Evolutionary conservation across 2,797 vertebrate genomes (phyloP).

Genomic region (Menidia menidia): DNA sequence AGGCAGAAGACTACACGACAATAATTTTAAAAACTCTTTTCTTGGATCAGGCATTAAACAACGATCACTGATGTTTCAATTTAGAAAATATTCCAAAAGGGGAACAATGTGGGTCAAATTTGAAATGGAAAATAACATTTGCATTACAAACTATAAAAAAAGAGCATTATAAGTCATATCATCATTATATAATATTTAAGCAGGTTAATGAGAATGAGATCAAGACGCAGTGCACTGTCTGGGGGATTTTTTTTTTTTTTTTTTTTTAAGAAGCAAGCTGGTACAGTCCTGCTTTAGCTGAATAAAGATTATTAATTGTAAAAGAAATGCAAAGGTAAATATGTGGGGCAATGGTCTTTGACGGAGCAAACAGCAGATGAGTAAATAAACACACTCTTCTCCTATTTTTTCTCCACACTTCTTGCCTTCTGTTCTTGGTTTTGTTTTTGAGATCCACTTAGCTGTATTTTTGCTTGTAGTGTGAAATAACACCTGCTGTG

Average conservation of each 20-base stretch:
- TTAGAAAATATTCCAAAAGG: no score
- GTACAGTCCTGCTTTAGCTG: background rate
- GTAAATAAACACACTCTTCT: background rate
- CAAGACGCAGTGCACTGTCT: background rate
- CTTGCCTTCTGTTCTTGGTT: slow-evolving; percentile 10
- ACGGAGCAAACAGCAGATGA: background rate
- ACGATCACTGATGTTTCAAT: no score
- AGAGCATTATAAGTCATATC: no score
- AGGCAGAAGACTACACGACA: no score
- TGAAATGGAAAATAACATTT: background rate
- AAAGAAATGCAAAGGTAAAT: slow-evolving; percentile 17
- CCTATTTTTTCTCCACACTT: background rate
- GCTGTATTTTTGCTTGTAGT: background rate
- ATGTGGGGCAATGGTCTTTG: background rate
- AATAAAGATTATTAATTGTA: background rate
- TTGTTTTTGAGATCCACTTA: background rate
- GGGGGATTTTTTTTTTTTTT: no score
- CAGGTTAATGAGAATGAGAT: background rate
- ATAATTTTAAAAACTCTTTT: no score
- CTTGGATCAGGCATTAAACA: background rate
- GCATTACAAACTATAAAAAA: background rate
- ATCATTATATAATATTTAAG: background rate
- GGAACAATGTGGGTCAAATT: background rate
- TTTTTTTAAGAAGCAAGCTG: background rate
- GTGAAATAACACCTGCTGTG: background rate